Conservation (phyloP, 2,888 invertebrate genomes). For the Cantharis lateralis region DNA sequence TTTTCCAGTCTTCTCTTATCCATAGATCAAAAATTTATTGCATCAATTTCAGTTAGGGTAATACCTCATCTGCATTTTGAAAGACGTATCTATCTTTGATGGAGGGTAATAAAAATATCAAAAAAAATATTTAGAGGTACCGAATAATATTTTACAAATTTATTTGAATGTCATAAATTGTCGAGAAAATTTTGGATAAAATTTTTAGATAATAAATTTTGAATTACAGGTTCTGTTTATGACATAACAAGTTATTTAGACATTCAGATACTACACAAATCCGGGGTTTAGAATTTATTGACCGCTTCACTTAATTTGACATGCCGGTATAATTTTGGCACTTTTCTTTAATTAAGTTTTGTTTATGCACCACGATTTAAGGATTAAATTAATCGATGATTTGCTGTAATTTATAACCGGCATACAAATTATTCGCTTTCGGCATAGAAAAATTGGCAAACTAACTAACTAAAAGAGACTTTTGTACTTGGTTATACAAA, state of each 20-base stretch:
- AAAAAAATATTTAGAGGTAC: too few species aligned
- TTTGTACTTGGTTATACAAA: not conserved
- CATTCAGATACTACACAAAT: not conserved
- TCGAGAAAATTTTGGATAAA: not conserved
- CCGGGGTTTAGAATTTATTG: not conserved
- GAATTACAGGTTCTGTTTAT: constrained; percentile 1
- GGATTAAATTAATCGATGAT: not conserved
- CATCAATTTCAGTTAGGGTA: too few species aligned
- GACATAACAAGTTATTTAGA: not conserved
- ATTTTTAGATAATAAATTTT: not conserved
- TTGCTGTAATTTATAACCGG: not conserved
- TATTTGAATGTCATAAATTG: not conserved
- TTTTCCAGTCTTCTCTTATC: too few species aligned
- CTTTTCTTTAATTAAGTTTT: not conserved
- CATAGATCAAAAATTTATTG: too few species aligned
- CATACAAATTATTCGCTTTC: not conserved
- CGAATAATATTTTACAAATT: not conserved
- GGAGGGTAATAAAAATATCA: too few species aligned
- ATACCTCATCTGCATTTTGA: too few species aligned
- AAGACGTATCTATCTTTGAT: too few species aligned
- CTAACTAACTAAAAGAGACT: not conserved
- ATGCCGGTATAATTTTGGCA: not conserved
- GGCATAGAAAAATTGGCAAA: not conserved
- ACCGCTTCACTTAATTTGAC: not conserved
- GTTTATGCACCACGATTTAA: not conserved